These are phyloP conservation scores for Catharus ustulatus DNA, from an alignment of 2,797 vertebrate genomes.

Conservation along the genomic window DNA sequence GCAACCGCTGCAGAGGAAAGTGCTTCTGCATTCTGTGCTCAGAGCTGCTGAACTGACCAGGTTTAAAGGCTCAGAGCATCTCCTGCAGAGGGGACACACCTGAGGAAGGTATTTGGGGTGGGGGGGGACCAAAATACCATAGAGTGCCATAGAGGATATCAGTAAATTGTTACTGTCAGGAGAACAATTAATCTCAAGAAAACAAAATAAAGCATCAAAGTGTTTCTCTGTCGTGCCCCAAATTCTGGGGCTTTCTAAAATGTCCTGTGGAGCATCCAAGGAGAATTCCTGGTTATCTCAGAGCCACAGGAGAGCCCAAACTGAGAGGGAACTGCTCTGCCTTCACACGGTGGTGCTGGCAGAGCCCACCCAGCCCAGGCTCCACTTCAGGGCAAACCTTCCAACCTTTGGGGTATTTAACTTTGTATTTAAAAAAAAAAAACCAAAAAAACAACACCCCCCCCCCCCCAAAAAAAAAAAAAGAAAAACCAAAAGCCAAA, in stretches of 20 bases:
- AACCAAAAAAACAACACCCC: no score
- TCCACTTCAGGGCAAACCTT: not conserved
- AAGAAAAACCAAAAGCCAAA: not conserved
- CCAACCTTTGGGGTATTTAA: not conserved
- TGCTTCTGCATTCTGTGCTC: accelerated
- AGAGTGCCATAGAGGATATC: accelerated
- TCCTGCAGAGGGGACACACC: not conserved
- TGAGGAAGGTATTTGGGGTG: not conserved
- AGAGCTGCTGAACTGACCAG: accelerated
- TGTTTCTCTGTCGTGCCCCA: not conserved
- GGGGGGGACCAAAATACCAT: no score
- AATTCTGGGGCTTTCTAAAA: accelerated
- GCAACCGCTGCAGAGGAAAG: not conserved
- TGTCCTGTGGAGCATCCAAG: accelerated
- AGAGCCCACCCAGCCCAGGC: not conserved
- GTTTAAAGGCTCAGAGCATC: not conserved
- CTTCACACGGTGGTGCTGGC: not conserved
- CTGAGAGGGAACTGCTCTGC: not conserved
- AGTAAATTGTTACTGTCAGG: not conserved
- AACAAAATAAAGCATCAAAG: not conserved
- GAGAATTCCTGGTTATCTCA: not conserved
- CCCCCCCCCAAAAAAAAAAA: no score
- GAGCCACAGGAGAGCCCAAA: not conserved
- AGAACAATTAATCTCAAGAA: not conserved
- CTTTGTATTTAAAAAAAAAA: not conserved